Base-by-base conservation (phyloP, 1,140 invertebrate genomes). In the Drosophila rufa region DNA sequence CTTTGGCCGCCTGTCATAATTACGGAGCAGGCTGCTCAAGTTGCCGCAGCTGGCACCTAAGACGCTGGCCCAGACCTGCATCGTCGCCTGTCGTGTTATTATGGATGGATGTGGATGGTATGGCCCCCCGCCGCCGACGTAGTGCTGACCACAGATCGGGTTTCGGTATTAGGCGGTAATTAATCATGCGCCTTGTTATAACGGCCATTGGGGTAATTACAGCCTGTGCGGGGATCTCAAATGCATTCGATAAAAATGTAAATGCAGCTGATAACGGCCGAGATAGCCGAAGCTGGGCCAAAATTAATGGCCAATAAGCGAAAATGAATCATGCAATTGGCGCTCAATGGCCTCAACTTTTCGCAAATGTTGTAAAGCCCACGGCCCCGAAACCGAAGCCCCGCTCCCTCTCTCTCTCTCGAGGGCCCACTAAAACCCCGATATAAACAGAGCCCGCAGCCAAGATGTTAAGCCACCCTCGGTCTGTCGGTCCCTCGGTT, bases 301-400 rank as follows among this genome's bases (percentile, higher is more conserved):
- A 75, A 84, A 87, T 90, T 90, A 82, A 87, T 87, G 76, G 77
- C 62, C 77, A 78, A 90, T 84, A 68, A 84, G 55, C 68, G 62
- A 45, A 78, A 79, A 89, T 87, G 82, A 87, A 90, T 87, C 85
- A 90, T 84, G 80, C 71, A 68, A 87, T 82, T 82, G 83, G 58
- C 50, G 58, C 48, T 62, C 62, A 79, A 85, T 81, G 76, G 79
- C 67, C 75, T 82, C 42, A 46, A 82, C 77, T 79, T 75, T 69
- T 71, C 73, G 69, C 62, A 61, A 70, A 71, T 61, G 43, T 71
- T 60, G 33, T 67, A 74, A 68, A 67, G 48, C 48, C 43, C 58
- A 33, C 45, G 58, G 51, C 74, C 58, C 59, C 36, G 22, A 55
- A 67, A 70, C 27, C 42, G 30, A 45, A 66, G 56, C 65, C 65